These are phyloP conservation scores for Lumbricus terrestris DNA, from an alignment of 2,888 invertebrate species.

Conservation along the genomic window DNA sequence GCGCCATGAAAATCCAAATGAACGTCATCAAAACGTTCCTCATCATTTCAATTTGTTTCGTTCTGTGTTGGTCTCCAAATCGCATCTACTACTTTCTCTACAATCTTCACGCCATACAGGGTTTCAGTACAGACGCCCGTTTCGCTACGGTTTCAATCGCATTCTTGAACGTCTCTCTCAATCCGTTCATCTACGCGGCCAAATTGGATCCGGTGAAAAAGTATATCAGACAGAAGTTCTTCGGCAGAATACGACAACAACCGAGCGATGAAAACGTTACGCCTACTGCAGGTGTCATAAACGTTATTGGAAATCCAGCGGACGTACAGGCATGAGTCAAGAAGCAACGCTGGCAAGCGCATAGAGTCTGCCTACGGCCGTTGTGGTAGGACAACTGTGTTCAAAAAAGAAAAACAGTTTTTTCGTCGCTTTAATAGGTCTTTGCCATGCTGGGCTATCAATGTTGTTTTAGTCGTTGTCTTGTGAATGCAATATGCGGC, in stretches of 20 bases:
- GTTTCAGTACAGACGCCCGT: not conserved
- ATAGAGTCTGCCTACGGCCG: too few species aligned
- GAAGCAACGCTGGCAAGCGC: not conserved
- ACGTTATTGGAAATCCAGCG: not conserved
- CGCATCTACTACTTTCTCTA: conserved; percentile 15
- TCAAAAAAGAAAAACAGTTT: too few species aligned
- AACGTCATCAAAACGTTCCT: conserved; percentile 25
- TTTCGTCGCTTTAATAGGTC: too few species aligned
- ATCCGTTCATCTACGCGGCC: conserved; percentile 11
- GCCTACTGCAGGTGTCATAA: too few species aligned
- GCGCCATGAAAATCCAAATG: not conserved
- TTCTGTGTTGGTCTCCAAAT: conserved; percentile 25
- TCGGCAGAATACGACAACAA: not conserved
- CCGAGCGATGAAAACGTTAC: not conserved
- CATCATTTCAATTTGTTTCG: conserved; percentile 18
- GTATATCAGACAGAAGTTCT: not conserved
- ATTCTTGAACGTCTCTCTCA: conserved; percentile 7
- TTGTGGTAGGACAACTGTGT: too few species aligned
- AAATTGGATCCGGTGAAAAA: not conserved
- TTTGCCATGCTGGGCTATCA: too few species aligned
- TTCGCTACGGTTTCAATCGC: not conserved
- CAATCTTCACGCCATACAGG: not conserved
- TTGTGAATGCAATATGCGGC: too few species aligned
- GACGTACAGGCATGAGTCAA: not conserved
- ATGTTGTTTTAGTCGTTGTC: too few species aligned